These are phyloP conservation scores for Typhlichthys subterraneus DNA, from an alignment of 2,797 vertebrate species.

Conservation along the genomic window DNA sequence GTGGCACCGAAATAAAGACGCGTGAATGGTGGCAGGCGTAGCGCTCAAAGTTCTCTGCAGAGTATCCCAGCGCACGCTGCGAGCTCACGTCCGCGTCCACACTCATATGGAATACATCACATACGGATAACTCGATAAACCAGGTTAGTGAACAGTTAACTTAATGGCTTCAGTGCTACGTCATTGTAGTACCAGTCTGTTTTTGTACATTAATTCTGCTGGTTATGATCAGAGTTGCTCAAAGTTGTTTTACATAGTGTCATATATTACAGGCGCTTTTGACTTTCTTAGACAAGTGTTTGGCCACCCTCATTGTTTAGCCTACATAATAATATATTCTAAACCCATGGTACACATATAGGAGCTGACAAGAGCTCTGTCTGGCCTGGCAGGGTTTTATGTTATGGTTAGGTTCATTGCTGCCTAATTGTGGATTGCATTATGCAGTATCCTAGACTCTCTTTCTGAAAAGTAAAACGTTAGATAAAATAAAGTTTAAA, in stretches of 20 bases:
- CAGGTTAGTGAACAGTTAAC: conserved; percentile 60
- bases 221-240: background rate
- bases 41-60: conserved; percentile 25
- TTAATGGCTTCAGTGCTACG: conserved; percentile 1
- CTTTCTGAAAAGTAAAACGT: too few species aligned
- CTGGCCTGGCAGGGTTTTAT: background rate
- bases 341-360: background rate
- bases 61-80: conserved; percentile 33
- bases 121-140: conserved; percentile 62
- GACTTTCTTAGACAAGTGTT: too few species aligned
- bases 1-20: conserved; percentile 67
- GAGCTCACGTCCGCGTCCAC: conserved; percentile 38
- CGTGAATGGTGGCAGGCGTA: conserved; percentile 44
- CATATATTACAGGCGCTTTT: background rate
- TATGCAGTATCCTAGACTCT: too few species aligned
- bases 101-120: conserved; percentile 64
- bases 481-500: too few species aligned
- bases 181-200: background rate
- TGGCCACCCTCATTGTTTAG: background rate
- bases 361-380: background rate
- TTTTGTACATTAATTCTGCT: background rate
- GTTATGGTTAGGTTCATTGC: background rate
- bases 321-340: background rate
- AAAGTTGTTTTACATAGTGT: background rate
- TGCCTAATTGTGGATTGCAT: too few species aligned